phyloP scores from a whole-genome alignment of 2,888 invertebrate genomes.

The Acanthopleura granulata region DNA sequence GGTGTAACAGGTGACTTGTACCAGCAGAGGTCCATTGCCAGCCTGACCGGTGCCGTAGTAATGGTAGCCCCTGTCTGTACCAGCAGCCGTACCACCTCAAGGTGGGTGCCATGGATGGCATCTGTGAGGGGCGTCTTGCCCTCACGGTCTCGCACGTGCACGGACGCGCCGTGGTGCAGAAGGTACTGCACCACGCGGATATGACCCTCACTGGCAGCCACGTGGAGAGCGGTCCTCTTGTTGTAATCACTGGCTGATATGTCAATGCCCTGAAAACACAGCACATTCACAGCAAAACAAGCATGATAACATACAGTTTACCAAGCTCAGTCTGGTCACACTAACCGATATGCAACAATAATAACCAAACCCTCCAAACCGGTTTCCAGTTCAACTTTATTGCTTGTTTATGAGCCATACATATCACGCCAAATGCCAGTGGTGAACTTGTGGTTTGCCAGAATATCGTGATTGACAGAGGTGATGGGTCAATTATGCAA shows the following conservation, averaged over 20 bases:
- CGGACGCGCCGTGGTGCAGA: constrained; percentile 83
- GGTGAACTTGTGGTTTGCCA: no score
- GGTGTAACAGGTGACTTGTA: constrained; percentile 41
- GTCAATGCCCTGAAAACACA: constrained; percentile 77
- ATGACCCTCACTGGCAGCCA: constrained; percentile 82
- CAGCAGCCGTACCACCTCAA: constrained; percentile 75
- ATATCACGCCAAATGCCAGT: no score
- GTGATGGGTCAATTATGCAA: no score
- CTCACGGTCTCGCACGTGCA: constrained; percentile 80
- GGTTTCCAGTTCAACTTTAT: no score
- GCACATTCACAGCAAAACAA: no score
- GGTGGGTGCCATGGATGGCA: constrained; percentile 72
- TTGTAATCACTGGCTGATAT: constrained; percentile 82
- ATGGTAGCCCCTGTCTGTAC: constrained; percentile 82
- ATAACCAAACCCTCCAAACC: no score
- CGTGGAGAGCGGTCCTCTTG: constrained; percentile 83
- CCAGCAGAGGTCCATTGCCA: constrained; percentile 80
- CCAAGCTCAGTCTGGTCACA: no score
- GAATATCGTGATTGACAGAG: no score
- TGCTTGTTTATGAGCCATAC: no score
- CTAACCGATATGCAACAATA: no score
- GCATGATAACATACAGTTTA: no score
- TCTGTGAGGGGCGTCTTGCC: constrained; percentile 75
- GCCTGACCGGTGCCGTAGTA: constrained; percentile 71
- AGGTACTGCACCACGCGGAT: constrained; percentile 79